Evolutionary conservation across 2,113 vertebrate genomes (phyloP).

Genomic region (Trematocara zebra): DNA sequence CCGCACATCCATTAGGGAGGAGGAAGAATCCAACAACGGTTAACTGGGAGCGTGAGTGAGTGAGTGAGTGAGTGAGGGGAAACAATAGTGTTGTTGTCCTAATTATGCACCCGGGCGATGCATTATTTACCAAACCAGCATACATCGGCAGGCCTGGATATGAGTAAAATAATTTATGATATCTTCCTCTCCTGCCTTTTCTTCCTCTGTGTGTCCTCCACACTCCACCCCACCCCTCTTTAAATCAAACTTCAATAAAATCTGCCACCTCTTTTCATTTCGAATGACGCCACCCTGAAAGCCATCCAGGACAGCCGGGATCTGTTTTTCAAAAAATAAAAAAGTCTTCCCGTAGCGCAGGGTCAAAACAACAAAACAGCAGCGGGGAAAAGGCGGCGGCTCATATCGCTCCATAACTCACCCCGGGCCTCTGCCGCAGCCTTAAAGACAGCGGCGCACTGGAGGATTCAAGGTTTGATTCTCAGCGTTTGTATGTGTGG

Average conservation of each 20-base stretch:
- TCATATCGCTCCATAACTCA: conserved; percentile 46
- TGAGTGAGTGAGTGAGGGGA: conserved; percentile 20
- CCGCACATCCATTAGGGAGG: conserved; percentile 65
- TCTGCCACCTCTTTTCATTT: conserved; percentile 74
- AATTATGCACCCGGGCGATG: conserved; percentile 73
- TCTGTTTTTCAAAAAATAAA: conserved; percentile 57
- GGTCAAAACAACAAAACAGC: conserved; percentile 71
- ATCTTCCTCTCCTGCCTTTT: conserved; percentile 40
- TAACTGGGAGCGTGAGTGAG: conserved; percentile 48
- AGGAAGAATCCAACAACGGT: conserved; percentile 27
- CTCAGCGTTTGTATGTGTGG: not conserved
- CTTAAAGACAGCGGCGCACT: not conserved
- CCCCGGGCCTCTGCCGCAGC: conserved; percentile 28
- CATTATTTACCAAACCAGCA: conserved; percentile 79
- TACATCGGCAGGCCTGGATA: conserved; percentile 71
- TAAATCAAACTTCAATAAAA: conserved; percentile 82
- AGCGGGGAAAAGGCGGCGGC: conserved; percentile 12
- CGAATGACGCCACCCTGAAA: conserved; percentile 72
- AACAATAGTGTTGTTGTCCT: conserved; percentile 78
- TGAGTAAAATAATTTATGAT: conserved; percentile 81
- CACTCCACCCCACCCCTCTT: conserved; percentile 31
- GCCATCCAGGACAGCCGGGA: conserved; percentile 56
- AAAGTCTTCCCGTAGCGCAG: conserved; percentile 55
- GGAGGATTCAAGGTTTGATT: not conserved
- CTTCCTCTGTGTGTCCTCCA: conserved; percentile 45